These are phyloP conservation scores for Chamaea fasciata DNA, from an alignment of 2,113 vertebrate genomes.

Conservation along the genomic window DNA sequence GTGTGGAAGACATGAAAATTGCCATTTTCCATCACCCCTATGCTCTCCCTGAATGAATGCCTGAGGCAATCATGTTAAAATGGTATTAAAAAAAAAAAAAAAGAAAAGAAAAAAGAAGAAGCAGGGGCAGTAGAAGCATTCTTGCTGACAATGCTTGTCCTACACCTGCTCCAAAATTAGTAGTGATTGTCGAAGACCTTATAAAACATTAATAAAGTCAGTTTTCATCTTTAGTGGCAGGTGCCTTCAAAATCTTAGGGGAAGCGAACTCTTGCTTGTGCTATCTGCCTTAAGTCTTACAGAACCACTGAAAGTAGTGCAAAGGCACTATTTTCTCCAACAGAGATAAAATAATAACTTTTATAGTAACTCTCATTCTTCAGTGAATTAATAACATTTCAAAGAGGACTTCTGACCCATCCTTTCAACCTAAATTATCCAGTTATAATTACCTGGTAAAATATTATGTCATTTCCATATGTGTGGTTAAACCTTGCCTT, in stretches of 20 bases:
- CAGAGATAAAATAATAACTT: constrained; percentile 1
- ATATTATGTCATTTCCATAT: constrained; percentile 3
- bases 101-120: background rate
- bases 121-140: background rate
- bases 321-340: background rate
- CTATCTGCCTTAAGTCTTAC: background rate
- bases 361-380: background rate
- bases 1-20: background rate
- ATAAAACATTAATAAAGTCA: constrained; percentile 2
- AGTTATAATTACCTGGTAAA: constrained; percentile 30
- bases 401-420: constrained; percentile 1
- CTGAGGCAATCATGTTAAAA: constrained; percentile 18
- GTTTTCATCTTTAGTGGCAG: background rate
- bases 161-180: constrained; percentile 25
- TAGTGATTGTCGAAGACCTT: background rate
- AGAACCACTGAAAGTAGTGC: background rate
- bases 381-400: constrained; percentile 34
- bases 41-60: constrained; percentile 14
- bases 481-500: background rate
- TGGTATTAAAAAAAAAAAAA: background rate
- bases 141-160: background rate
- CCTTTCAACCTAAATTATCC: constrained; percentile 9
- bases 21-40: constrained; percentile 5
- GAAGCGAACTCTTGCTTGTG: background rate
- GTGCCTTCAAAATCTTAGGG: background rate